phyloP scores from a whole-genome alignment of 1,140 invertebrate species.

The Leptopilina clavipes region DNA sequence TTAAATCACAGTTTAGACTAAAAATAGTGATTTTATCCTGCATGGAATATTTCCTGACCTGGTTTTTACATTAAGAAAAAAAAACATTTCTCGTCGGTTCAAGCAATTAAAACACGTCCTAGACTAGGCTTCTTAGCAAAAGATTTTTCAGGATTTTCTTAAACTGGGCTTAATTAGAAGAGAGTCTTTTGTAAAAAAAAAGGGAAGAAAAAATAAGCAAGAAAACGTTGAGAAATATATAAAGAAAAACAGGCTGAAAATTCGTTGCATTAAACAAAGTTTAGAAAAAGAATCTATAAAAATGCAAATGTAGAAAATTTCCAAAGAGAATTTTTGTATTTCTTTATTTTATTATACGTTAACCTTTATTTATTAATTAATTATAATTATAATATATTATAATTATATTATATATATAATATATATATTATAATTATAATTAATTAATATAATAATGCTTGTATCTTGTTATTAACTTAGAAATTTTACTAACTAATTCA shows the following conservation, averaged over 20 bases:
- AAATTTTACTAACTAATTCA: no score
- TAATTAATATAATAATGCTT: no score
- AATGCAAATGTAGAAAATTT: no score
- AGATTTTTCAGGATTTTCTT: conserved; percentile 20
- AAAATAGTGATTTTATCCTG: conserved; percentile 28
- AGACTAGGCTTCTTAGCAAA: conserved; percentile 12
- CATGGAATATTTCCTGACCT: conserved; percentile 15
- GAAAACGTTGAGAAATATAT: background rate
- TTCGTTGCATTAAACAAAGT: background rate
- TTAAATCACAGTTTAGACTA: conserved; percentile 8
- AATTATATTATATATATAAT: no score
- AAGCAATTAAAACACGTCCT: conserved; percentile 23
- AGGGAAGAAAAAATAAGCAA: no score
- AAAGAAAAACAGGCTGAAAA: background rate
- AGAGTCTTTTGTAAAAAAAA: background rate
- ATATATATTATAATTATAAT: no score
- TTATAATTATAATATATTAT: no score
- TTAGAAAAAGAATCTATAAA: background rate
- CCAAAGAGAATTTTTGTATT: background rate
- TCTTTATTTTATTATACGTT: background rate
- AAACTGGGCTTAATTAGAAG: conserved; percentile 19
- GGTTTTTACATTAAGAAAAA: background rate
- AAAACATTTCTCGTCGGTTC: background rate
- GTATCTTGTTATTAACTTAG: no score
- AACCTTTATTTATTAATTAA: background rate